These are phyloP conservation scores for Oncorhynchus kisutch DNA, from an alignment of 2,113 vertebrate genomes.

Conservation along the genomic window DNA sequence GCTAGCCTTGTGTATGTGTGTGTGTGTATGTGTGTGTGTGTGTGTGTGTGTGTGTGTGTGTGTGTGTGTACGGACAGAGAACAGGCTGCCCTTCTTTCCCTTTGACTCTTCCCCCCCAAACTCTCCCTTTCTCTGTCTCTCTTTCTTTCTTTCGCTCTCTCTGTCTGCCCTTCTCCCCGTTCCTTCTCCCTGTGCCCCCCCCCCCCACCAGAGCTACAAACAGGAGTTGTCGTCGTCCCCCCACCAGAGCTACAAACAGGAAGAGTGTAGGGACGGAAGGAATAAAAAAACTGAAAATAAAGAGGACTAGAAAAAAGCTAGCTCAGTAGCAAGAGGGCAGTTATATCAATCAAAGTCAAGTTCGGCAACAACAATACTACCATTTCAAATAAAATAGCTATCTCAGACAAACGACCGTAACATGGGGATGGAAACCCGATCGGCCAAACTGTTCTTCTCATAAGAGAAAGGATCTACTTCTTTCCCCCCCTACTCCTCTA, in stretches of 20 bases:
- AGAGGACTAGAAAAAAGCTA: background rate
- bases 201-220: slow-evolving; percentile 9
- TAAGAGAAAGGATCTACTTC: background rate
- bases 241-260: background rate
- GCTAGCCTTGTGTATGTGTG: background rate
- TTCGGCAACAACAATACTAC: slow-evolving; percentile 1
- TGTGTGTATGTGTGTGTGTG: slow-evolving; percentile 1
- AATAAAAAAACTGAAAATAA: slow-evolving; percentile 46
- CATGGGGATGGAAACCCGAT: slow-evolving; percentile 34
- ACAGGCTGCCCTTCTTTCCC: slow-evolving; percentile 81
- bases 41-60: slow-evolving; percentile 4
- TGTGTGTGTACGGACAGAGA: slow-evolving; percentile 7
- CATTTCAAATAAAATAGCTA: slow-evolving; percentile 29
- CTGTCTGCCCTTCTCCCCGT: slow-evolving; percentile 52
- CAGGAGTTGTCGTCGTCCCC: slow-evolving; percentile 14
- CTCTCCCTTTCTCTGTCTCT: background rate
- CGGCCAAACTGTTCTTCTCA: background rate
- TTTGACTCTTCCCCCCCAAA: slow-evolving; percentile 48
- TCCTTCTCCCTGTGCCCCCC: background rate
- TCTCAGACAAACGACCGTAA: slow-evolving; percentile 72
- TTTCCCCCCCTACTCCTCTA: background rate
- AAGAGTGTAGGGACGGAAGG: slow-evolving; percentile 64
- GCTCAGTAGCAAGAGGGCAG: background rate
- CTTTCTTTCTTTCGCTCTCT: slow-evolving; percentile 42
- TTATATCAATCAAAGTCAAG: slow-evolving; percentile 15